These are phyloP conservation scores for Agrochola lota DNA, from an alignment of 2,888 invertebrate genomes.

Conservation along the genomic window DNA sequence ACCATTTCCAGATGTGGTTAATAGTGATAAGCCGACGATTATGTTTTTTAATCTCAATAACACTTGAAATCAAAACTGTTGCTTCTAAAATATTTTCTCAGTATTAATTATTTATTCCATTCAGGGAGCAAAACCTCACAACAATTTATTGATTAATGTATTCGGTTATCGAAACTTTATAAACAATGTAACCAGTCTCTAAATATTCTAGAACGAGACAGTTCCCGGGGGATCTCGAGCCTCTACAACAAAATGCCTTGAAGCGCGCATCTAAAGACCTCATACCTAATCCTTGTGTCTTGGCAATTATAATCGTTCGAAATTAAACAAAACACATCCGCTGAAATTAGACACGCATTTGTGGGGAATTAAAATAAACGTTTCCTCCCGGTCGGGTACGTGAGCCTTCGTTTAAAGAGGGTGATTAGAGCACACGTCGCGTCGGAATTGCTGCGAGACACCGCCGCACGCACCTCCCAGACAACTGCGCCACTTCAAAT, in stretches of 20 bases:
- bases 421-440: conserved; percentile 85
- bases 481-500: conserved; percentile 70
- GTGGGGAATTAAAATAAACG: conserved; percentile 87
- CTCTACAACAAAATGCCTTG: conserved; percentile 33
- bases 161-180: conserved; percentile 30
- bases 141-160: conserved; percentile 32
- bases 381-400: conserved; percentile 78
- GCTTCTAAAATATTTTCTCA: conserved; percentile 3
- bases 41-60: conserved; percentile 14
- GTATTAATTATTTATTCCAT: conserved; percentile 9
- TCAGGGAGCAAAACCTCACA: background rate
- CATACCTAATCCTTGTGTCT: conserved; percentile 65
- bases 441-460: conserved; percentile 77
- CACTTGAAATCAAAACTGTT: background rate
- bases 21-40: conserved; percentile 7
- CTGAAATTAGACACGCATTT: conserved; percentile 86
- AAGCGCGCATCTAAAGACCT: conserved; percentile 42
- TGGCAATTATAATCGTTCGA: conserved; percentile 78
- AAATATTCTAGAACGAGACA: conserved; percentile 27
- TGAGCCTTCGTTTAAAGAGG: conserved; percentile 84
- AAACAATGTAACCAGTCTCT: conserved; percentile 25
- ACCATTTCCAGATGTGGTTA: background rate
- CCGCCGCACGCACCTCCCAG: conserved; percentile 76
- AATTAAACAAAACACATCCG: conserved; percentile 84
- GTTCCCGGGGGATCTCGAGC: conserved; percentile 28